phyloP scores from a whole-genome alignment of 2,797 vertebrate genomes.

The Rhyacichthys aspro region DNA sequence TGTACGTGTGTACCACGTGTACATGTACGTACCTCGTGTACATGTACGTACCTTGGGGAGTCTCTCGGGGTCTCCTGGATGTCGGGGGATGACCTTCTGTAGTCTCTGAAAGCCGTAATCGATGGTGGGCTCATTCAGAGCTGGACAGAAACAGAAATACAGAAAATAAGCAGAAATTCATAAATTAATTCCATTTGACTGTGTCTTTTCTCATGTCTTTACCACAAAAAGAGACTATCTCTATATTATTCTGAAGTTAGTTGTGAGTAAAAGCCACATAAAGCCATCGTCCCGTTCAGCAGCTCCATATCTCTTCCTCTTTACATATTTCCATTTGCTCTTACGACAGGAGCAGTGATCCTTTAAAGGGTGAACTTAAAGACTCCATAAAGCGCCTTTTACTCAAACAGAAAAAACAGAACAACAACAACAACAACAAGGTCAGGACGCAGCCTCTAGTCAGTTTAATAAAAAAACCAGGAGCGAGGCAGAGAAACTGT shows the following conservation, averaged over 20 bases:
- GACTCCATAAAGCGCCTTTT: slow-evolving; percentile 3
- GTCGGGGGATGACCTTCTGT: slow-evolving; percentile 20
- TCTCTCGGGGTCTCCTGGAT: background rate
- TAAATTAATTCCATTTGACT: no score
- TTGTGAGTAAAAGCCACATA: no score
- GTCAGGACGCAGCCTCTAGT: background rate
- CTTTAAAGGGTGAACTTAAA: slow-evolving; percentile 16
- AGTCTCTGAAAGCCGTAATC: slow-evolving; percentile 25
- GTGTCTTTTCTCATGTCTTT: no score
- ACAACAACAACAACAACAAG: background rate
- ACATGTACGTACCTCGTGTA: no score
- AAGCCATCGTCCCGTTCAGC: no score
- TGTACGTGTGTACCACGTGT: no score
- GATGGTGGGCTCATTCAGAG: slow-evolving; percentile 5
- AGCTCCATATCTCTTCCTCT: no score
- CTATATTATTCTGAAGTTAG: no score
- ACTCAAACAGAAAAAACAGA: background rate
- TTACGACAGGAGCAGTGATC: slow-evolving; percentile 1
- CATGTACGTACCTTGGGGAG: slow-evolving; percentile 3
- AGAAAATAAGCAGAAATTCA: no score
- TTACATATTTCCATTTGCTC: slow-evolving; percentile 3
- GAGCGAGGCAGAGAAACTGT: background rate
- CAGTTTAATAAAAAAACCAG: background rate
- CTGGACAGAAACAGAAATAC: background rate
- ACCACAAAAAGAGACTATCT: no score